A percentile compares a stretch with the other conserved stretches of the same genome.
Conservation (phyloP, 23 tunicate species). For the Halocynthia aurantium region DNA sequence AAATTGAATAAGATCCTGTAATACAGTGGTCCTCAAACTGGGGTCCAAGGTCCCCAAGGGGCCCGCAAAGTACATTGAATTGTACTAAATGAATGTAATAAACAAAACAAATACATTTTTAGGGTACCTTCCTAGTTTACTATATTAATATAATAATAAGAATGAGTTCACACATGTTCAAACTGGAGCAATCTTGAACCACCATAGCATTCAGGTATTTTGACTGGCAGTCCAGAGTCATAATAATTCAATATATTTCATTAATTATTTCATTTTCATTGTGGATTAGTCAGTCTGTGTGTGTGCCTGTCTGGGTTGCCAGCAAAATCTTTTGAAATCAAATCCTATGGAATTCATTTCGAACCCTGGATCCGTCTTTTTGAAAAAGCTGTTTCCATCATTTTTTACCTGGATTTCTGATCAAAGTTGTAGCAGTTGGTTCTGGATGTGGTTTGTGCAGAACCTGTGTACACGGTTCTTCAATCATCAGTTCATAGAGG, state of each 20-base stretch:
- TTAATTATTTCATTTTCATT: no score
- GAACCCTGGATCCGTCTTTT: not conserved
- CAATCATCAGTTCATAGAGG: conserved; percentile 71
- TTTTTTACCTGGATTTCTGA: conserved; percentile 63
- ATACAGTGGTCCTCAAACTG: not conserved
- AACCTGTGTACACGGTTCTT: conserved; percentile 78
- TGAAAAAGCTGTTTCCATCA: not conserved
- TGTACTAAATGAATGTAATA: no score
- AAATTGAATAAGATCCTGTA: not conserved
- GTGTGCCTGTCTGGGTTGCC: not conserved
- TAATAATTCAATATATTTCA: no score
- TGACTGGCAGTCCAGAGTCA: no score
- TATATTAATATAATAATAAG: no score
- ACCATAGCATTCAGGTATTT: no score
- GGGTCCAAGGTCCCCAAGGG: not conserved
- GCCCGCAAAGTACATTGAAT: no score
- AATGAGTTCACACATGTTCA: no score
- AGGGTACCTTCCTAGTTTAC: no score
- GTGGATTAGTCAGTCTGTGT: not conserved
- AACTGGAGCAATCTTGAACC: no score
- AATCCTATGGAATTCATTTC: not conserved
- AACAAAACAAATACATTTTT: no score
- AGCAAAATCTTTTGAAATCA: not conserved
- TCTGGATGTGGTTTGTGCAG: conserved; percentile 63
- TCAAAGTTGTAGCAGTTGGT: conserved; percentile 38